Base-by-base conservation (phyloP, 1,140 invertebrate species). In the Oryzaephilus surinamensis region DNA sequence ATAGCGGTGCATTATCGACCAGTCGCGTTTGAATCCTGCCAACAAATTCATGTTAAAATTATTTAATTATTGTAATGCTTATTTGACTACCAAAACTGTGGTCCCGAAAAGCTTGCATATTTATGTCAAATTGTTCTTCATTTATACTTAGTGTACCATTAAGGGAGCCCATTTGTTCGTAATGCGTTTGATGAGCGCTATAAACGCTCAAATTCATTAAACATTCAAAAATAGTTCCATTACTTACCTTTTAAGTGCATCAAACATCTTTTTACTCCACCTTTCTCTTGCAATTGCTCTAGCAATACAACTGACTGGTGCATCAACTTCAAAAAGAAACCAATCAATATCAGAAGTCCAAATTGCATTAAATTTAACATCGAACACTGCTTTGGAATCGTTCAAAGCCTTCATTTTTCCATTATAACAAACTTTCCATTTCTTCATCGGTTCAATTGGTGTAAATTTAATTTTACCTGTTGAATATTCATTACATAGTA, bases 161-260 rank as follows among this genome's bases (percentile, higher is more conserved):
- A 39, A 77, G 46, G 6, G 54, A 57, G 6, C 77, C 77, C 57
- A 79, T 76, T 59, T 84, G 81, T 54, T 84, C 81, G 58, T 83
- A 83, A 53, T 83, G 80, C 1, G 72, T 75, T 54, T 84, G 80
- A 54, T 83, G 79, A 13, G 74, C 72, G 11, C 77, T 80, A 55
- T 3, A 21, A 60, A 47, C 12, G 19, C 28, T 29, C n/a, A 26
- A 15, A 37, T 21, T 10, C 18, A 34, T 21, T 26, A 13, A 21
- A 33, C 10, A 18, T 29, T 32, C 6, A 17, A 18, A 27, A 14
- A 44, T n/a, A 4, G 21, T 33, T 17, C 31, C 14, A 27, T 32
- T 32, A 41, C 39, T 34, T 63, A 74, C 74, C 65, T 66, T 65
- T 77, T 72, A 2, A 82, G 57, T 8, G 57, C 62, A 30, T 80